Evolutionary conservation across 2,797 vertebrate species (phyloP), one percentile per base, ranked within the genome.

Genomic region (Anolis apletophallus): DNA sequence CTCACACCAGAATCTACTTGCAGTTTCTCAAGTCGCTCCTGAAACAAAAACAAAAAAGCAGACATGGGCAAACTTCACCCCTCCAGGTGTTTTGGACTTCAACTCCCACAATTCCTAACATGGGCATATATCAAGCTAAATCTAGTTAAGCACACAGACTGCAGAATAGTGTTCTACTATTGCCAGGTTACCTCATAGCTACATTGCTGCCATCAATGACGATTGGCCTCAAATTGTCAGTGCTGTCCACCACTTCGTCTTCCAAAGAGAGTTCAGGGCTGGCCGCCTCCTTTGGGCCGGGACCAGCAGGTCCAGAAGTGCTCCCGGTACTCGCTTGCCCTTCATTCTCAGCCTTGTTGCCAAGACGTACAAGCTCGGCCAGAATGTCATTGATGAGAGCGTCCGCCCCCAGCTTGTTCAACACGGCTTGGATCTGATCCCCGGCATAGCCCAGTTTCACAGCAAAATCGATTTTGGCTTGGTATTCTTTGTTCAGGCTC

Each of bases 131-230:
- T 77, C 16, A 75, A 75, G 52, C 4, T 16, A 16, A 46, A 29
- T 23, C 3, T 68, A 86, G 4, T 54, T 13, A 19, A 55, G 54
- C 46, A 78, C 69, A 59, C 23, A 61, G 5, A 26, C 19, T 76
- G 23, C 71, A 46, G 73, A 52, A 68, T 40, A 84, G 84, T 34
- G 71, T 61, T 36, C 17, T 54, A 87, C 81, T 46, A 88, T 21
- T 32, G 57, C 87, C 64, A 36, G 87, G 94, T 93, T 95, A 99
- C 99, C 99, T 99, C 99, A 99, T 99, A 84, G 99, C 99, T 86
- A 99, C 98, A 74, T 99, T 99, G 89, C 99, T 99, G 93, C 98
- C 99, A 90, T 99, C 99, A 73, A 99, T 98, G 92, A 99, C 99
- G 77, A 99, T 96, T 76, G 98, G 98, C 91, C 99, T 97, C 93